Evolutionary conservation across 2,113 vertebrate species (phyloP).

Genomic region (Drymodes brunneopygia): DNA sequence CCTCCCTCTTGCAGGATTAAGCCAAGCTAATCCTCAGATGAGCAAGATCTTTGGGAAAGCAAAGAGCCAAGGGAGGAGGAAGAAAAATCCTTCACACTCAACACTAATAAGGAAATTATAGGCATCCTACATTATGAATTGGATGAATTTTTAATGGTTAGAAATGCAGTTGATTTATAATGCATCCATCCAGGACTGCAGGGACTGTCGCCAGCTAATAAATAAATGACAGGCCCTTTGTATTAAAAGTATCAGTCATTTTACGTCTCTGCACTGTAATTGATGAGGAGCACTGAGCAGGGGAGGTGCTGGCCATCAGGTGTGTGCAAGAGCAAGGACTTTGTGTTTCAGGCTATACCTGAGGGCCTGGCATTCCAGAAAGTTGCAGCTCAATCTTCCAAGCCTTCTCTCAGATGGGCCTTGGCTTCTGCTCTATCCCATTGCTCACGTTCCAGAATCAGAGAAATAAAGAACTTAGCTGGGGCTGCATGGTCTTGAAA

Average conservation of each 20-base stretch:
- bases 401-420: background rate
- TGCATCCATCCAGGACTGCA: constrained; percentile 73
- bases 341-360: background rate
- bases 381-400: background rate
- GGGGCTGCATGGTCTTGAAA: background rate
- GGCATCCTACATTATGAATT: constrained; percentile 85
- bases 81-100: constrained; percentile 51
- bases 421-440: background rate
- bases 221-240: constrained; percentile 86
- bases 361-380: background rate
- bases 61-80: constrained; percentile 37
- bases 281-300: constrained; percentile 13
- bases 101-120: constrained; percentile 78
- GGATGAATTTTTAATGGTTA: constrained; percentile 88
- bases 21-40: constrained; percentile 8
- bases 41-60: constrained; percentile 25
- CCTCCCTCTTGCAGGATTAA: constrained; percentile 26
- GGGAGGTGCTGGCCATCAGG: background rate
- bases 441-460: background rate
- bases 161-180: constrained; percentile 88
- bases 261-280: constrained; percentile 65
- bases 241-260: constrained; percentile 84
- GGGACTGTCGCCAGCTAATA: constrained; percentile 82
- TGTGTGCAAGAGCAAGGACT: background rate
- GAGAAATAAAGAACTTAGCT: background rate